Base-by-base conservation (phyloP, 2,797 vertebrate genomes). In the Ispidina lecontei region DNA sequence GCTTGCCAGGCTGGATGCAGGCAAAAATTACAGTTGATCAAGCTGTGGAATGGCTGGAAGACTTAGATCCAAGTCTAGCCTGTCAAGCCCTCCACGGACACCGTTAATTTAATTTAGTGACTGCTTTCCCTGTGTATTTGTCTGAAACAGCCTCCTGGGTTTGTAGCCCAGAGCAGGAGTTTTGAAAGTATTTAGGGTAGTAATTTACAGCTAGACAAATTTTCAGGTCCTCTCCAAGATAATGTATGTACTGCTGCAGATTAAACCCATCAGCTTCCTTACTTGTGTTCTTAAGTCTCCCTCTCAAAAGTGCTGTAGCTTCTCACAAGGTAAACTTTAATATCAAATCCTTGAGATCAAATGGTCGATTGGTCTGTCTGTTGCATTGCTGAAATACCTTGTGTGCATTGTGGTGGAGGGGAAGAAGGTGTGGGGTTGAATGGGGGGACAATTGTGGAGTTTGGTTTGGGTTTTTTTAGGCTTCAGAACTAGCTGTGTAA, bases 391-490 rank as follows among this genome's bases (percentile, higher is more conserved):
- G 1, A 2, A 35, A 71, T 83, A 77, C 19, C n/a, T 87, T 46
- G 4, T 51, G 14, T 0, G 4, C 37, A 3, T 68, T 49, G 35
- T 1, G 1, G 46, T 4, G 4, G 16, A 12, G 3, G 19, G 46
- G 10, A 14, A n/a, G 21, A 62, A 28, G 6, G 13, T 31, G 41
- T 37, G 37, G 37, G 37, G 37, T 37, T 14, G 37, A 37, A 37
- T 37, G 37, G 37, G 6, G 9, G 49, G 28, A 69, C 46, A 76
- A 20, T 7, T 51, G 4, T 9, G 51, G 78, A 29, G 43, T 1
- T 11, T 19, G 63, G 67, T 56, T 17, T 84, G n/a, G 37, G 13
- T 37, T 37, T 37, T 37, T 37, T 37, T 37, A 60, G 37, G 17
- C 20, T 64, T 84, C 25, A 21, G 60, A 80, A 31, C n/a, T 37